A percentile compares a stretch with the other conserved stretches of the same genome.
These are phyloP conservation scores for Poecilia velifera DNA, from an alignment of 2,797 vertebrate species.

Conservation along the genomic window DNA sequence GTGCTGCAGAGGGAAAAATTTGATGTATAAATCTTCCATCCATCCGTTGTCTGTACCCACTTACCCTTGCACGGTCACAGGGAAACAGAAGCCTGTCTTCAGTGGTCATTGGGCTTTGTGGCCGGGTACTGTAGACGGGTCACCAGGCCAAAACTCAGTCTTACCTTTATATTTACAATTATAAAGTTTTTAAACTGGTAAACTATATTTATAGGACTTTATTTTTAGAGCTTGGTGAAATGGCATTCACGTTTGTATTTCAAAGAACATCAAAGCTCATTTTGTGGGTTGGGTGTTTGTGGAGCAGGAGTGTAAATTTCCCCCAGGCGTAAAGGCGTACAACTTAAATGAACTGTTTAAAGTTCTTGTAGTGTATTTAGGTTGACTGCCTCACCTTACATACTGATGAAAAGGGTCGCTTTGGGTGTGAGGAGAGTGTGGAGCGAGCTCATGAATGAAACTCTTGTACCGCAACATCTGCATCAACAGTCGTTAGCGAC, in stretches of 20 bases:
- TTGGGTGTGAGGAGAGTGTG: slow-evolving; percentile 27
- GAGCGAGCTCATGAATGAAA: slow-evolving; percentile 68
- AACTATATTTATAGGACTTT: not conserved
- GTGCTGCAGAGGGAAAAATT: slow-evolving; percentile 28
- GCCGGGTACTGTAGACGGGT: not conserved
- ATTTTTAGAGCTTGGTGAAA: slow-evolving; percentile 2
- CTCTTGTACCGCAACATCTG: slow-evolving; percentile 46
- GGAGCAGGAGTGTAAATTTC: slow-evolving; percentile 32
- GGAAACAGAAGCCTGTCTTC: not conserved
- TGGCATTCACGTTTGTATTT: not conserved
- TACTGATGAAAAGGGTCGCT: slow-evolving; percentile 55
- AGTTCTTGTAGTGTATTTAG: slow-evolving; percentile 41
- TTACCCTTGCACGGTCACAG: not conserved
- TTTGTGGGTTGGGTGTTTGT: slow-evolving; percentile 11
- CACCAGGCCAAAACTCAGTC: not conserved
- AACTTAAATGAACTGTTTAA: slow-evolving; percentile 34
- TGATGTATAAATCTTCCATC: not conserved
- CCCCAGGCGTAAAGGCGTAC: slow-evolving; percentile 15
- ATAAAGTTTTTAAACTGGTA: not conserved
- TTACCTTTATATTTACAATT: not conserved
- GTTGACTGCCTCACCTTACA: slow-evolving; percentile 21
- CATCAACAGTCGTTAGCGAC: slow-evolving; percentile 64
- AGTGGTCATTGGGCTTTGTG: not conserved
- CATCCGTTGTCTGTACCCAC: not conserved
- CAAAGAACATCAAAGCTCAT: slow-evolving; percentile 12